Evolutionary conservation across 2,797 vertebrate genomes (phyloP), one percentile per base, ranked within the genome.

Genomic region (Silurus aristotelis): DNA sequence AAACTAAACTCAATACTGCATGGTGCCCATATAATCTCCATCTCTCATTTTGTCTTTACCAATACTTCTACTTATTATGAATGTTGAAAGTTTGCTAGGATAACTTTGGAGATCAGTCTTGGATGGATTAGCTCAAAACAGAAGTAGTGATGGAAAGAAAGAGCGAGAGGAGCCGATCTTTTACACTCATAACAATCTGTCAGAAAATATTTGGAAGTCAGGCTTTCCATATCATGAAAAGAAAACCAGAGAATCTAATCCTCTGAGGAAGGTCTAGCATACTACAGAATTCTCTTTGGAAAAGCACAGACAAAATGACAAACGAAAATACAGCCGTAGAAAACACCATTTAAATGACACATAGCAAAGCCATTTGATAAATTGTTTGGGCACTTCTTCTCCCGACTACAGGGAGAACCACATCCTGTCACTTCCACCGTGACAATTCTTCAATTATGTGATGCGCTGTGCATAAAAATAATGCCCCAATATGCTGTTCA

Each of bases 231-330:
- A 91, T 91, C 75, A 90, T 90, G 64, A 90, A 89, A 88, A 85
- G 88, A 84, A 90, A 85, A 89, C 89, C 56, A 67, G 80, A 63
- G 52, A 92, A 90, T 89, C 84, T 86, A 90, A 87, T 89, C 89
- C 87, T 90, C 89, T 83, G 71, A 90, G 89, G 90, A 91, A 79
- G 77, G 88, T 86, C 82, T 61, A 20, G 82, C 31, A 90, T 79
- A 67, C 90, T 89, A 87, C 83, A 88, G 87, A 92, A 93, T 91
- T 93, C 90, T 91, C 88, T 92, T 91, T 92, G 89, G 89, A 90
- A 82, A 87, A 12, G 70, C 89, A 89, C 89, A 89, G 85, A 87
- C 85, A 90, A 80, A 90, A 92, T 89, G 87, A 90, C 89, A 88
- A 88, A 87, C 82, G 19, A 88, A 90, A 88, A 89, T 91, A 89